Evolutionary conservation across 2,797 vertebrate genomes (phyloP).

Genomic region (Gymnothorax reevesii): DNA sequence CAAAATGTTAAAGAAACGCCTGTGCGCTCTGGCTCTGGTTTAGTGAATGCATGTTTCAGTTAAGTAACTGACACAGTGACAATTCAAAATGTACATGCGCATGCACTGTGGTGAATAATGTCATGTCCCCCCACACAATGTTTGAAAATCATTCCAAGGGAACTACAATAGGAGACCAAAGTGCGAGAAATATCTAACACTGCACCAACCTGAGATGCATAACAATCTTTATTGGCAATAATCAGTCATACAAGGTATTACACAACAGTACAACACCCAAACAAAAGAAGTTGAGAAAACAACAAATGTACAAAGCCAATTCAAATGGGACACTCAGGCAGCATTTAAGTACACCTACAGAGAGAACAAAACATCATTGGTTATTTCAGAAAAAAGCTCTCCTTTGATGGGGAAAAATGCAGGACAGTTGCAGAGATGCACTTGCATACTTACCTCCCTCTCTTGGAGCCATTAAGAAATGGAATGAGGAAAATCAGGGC

Average conservation of each 20-base stretch:
- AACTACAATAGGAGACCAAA: constrained; percentile 52
- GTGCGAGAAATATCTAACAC: constrained; percentile 60
- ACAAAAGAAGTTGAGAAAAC: constrained; percentile 17
- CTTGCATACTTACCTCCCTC: constrained; percentile 48
- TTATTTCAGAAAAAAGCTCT: constrained; percentile 56
- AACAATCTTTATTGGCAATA: constrained; percentile 68
- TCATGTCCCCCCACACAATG: not conserved
- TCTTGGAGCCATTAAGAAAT: not conserved
- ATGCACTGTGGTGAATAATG: not conserved
- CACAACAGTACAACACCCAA: constrained; percentile 48
- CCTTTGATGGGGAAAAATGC: constrained; percentile 40
- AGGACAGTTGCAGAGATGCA: not conserved
- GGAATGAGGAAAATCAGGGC: not conserved
- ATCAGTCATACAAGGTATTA: constrained; percentile 60
- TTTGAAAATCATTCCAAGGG: not conserved
- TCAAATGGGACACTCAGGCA: constrained; percentile 39
- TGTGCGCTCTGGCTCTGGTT: not conserved
- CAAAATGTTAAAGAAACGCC: not conserved
- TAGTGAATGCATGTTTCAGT: not conserved
- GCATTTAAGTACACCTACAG: constrained; percentile 52
- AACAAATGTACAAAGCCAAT: constrained; percentile 34
- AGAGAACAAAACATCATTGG: constrained; percentile 44
- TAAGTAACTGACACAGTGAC: not conserved
- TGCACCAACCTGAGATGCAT: constrained; percentile 62
- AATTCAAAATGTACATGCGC: not conserved